Evolutionary conservation across 2,113 vertebrate species (phyloP).

Genomic region (Colius striatus): DNA sequence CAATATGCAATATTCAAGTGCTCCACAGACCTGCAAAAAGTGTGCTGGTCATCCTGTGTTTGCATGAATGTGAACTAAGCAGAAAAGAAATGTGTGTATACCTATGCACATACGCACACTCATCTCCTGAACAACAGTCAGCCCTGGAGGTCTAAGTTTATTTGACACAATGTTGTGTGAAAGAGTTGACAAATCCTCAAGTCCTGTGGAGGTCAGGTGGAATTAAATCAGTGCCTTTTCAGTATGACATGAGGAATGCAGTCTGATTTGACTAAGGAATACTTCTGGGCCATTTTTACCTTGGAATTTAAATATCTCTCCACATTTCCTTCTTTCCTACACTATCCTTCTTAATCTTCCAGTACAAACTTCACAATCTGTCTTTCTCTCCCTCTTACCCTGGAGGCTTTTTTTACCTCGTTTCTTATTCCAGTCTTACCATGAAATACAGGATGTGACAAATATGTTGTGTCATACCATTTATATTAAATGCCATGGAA

Average conservation of each 20-base stretch:
- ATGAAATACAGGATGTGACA: slow-evolving; percentile 1
- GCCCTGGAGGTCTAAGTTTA: not conserved
- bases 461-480: not conserved
- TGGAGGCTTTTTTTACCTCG: slow-evolving; percentile 11
- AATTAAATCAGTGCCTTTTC: slow-evolving; percentile 14
- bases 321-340: not conserved
- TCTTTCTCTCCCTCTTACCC: slow-evolving; percentile 39
- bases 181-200: not conserved
- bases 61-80: not conserved
- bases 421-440: slow-evolving; percentile 50
- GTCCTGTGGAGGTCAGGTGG: not conserved
- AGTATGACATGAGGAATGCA: not conserved
- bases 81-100: not conserved
- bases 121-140: not conserved
- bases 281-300: not conserved
- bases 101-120: accelerated
- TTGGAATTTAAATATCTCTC: slow-evolving; percentile 30
- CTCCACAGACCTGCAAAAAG: not conserved
- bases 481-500: slow-evolving; percentile 40
- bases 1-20: not conserved
- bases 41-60: not conserved
- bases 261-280: not conserved
- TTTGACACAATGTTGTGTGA: not conserved
- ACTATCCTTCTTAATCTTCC: slow-evolving; percentile 37
- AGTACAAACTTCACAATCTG: slow-evolving; percentile 20